Base-by-base conservation (phyloP, 1,140 invertebrate genomes). In the Penaeus indicus region DNA sequence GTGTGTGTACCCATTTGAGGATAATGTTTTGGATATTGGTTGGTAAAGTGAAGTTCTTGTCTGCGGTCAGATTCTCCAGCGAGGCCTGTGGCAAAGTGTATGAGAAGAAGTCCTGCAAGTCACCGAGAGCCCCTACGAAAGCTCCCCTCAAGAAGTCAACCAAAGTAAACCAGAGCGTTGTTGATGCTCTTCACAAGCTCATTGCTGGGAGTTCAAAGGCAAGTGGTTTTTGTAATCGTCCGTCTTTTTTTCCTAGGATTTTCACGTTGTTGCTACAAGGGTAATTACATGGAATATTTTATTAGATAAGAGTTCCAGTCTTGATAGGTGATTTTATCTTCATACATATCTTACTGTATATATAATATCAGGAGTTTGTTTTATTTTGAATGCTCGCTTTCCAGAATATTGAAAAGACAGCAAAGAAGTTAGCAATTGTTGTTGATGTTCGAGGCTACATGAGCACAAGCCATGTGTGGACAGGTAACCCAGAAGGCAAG, bases 401-500 rank as follows among this genome's bases (percentile, higher is more conserved):
- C 18, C 80, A 88, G 86, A 88, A 75, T 80, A 32, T 83, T 72
- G 79, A 82, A 25, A 82, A 82, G 69, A 88, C 86, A 64, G 38
- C 79, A 32, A 79, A 67, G 25, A 82, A 82, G 32, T n/a, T 88
- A 7, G 86, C 77, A 10, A 83, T 88, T 42, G 82, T 61, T 77
- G 69, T 88, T 83, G 86, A 88, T 27, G 86, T 88, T 18, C 86
- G 86, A 42, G 86, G 60, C 18, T 83, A 79, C 67, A 83, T 88
- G 86, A 63, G 86, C 25, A 83, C 86, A 13, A 82, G 60, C 38
- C 86, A 88, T 63, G 86, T 88, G 27, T 75, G 80, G 64, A 88
- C 86, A 19, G 86, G 86, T 69, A 88, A 88, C 64, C 86, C 86
- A 22, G 86, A 83, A 77, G 80, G 86, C 18, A 88, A 88, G 63